Base-by-base conservation (phyloP, 2,113 vertebrate genomes). In the Odocoileus hemionus region DNA sequence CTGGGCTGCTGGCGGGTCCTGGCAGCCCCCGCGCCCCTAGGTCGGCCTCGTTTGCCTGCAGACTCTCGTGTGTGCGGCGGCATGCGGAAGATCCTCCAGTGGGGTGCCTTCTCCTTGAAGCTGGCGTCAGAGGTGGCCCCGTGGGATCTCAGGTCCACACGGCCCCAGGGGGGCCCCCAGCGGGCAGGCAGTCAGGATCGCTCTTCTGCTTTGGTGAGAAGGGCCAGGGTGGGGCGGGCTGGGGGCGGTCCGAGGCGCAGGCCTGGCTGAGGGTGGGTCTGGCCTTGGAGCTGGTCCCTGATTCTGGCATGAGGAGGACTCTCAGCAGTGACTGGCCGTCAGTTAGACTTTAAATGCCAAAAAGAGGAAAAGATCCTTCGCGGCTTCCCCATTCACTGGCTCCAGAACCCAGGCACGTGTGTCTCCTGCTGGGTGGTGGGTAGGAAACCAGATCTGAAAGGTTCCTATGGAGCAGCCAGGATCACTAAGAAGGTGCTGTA, bases 1-100 rank as follows among this genome's bases (percentile, higher is more conserved):
- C 33, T 58, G n/a, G 39, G 30, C 11, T 43, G 60, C 43, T 7
- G 30, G 30, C 30, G 0, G 5, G 67, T 79, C 90, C 43, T 8
- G n/a, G 11, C 25, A 19, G 36, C 19, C 19, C 36, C 45, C 2
- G 14, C 43, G 11, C 0, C 7, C 23, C 36, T 28, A 3, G 0
- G 60, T 43, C 21, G 1, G 45, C 74, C 23, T 17, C 13, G 2
- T 43, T 26, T 7, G 60, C 45, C 78, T 16, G 39, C 33, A 11
- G 57, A 26, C 30, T 14, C 87, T 17, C 54, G 33, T 76, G 39
- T 76, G 28, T 19, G 28, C 11, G 7, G 4, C 2, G 23, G 43
- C 50, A 45, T 4, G n/a, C 23, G 13, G 36, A 82, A 47, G 54
- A 12, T 30, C 0, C 9, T 23, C 7, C 52, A 45, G 33, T 11